Evolutionary conservation across 2,113 vertebrate species (phyloP), one percentile per base, ranked within the genome.

Genomic region (Phylloscopus trochiloides): DNA sequence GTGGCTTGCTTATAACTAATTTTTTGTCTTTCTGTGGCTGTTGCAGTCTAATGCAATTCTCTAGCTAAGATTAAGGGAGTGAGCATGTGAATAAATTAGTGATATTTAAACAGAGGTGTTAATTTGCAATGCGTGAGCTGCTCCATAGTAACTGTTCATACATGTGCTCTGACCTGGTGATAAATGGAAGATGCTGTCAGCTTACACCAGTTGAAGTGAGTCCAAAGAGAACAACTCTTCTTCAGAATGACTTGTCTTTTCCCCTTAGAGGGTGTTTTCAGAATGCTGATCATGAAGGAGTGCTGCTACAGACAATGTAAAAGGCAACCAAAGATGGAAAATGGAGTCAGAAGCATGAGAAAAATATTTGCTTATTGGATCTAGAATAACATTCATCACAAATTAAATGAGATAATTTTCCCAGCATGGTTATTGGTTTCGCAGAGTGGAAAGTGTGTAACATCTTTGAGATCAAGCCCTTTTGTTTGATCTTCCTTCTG

Each of bases 71-170:
- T 88, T 89, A 90, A 92, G 81, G 58, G 71, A 95, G 86, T 88
- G 66, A 94, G 62, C 52, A n/a, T 76, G 67, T 93, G 96, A 94
- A 95, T 97, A 96, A 96, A 95, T 95, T 93, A 93, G 74, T 86
- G 74, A 72, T 97, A 90, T 90, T 95, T 95, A 94, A 94, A 91
- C 87, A 88, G 94, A 93, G 95, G 88, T 94, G 81, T 93, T 90
- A 72, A 94, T 96, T 94, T 96, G 81, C 81, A 94, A 42, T 97
- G 92, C 71, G 78, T 96, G 78, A 92, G 50, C 74, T 82, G 71
- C 66, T 92, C 81, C 71, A 68, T 68, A 76, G 88, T 93, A 95
- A 92, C 92, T 86, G 58, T 74, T 79, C 75, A 45, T 82, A 34
- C 88, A 66, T 57, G 7, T 87, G 57, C 62, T 90, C 90, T 90